A percentile compares a stretch with the other conserved stretches of the same genome.
Evolutionary conservation across 2,888 invertebrate genomes (phyloP).

Genomic region (Caenorhabditis sulstoni): DNA sequence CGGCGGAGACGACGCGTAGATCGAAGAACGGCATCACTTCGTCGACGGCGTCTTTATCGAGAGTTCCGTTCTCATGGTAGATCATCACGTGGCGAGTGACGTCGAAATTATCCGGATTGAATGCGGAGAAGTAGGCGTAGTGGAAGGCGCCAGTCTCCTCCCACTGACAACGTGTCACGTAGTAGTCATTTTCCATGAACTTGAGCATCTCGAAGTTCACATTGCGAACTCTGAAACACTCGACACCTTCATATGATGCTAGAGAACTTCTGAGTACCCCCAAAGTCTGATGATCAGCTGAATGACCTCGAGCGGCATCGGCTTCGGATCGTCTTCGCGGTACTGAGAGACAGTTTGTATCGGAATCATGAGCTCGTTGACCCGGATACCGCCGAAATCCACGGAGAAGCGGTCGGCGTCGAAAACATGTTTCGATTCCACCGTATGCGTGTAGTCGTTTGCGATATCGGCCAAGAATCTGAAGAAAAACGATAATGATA

Average conservation of each 20-base stretch:
- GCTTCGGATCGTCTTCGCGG: constrained; percentile 1
- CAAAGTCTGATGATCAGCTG: constrained; percentile 30
- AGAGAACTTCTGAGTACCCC: constrained; percentile 9
- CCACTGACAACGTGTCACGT: constrained; percentile 14
- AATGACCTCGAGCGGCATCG: constrained; percentile 34
- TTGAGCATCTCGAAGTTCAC: constrained; percentile 30
- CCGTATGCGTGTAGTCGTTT: constrained; percentile 3
- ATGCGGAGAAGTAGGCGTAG: constrained; percentile 9
- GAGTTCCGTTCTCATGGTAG: background rate
- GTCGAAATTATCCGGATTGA: background rate
- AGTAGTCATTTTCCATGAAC: constrained; percentile 33
- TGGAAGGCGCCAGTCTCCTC: constrained; percentile 1
- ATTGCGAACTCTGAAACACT: constrained; percentile 11
- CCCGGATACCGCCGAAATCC: constrained; percentile 6
- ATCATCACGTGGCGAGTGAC: constrained; percentile 1
- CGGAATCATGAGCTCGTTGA: constrained; percentile 13
- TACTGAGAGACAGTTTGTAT: constrained; percentile 11
- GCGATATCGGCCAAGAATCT: constrained; percentile 44
- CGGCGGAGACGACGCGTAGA: constrained; percentile 12
- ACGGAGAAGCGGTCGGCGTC: constrained; percentile 3
- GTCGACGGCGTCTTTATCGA: background rate
- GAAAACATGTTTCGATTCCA: background rate
- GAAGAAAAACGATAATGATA: background rate
- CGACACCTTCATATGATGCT: background rate
- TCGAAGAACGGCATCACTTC: constrained; percentile 31